phyloP scores from a whole-genome alignment of 2,797 vertebrate genomes.

The Notolabrus celidotus region DNA sequence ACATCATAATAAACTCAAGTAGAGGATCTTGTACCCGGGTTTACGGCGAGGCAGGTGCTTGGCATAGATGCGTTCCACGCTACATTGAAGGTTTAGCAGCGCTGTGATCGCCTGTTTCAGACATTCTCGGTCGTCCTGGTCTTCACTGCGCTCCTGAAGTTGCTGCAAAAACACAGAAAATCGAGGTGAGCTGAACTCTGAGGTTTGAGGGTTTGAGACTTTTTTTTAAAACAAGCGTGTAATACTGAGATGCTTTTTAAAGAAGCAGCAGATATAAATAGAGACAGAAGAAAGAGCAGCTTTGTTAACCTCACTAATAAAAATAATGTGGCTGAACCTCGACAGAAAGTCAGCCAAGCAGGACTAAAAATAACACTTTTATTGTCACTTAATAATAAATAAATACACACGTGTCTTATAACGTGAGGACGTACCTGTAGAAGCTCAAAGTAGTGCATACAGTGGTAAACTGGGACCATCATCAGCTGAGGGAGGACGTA shows the following conservation, averaged over 20 bases:
- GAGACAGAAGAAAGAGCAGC: not conserved
- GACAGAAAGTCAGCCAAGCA: not conserved
- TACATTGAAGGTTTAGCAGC: slow-evolving; percentile 96
- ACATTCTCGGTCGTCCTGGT: slow-evolving; percentile 95
- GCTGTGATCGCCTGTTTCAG: slow-evolving; percentile 98
- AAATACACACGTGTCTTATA: too few species aligned
- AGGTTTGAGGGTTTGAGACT: too few species aligned
- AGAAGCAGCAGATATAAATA: not conserved
- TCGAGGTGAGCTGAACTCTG: too few species aligned
- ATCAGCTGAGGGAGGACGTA: slow-evolving; percentile 97
- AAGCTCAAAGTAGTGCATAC: slow-evolving; percentile 98
- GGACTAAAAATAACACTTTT: too few species aligned
- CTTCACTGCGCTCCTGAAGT: slow-evolving; percentile 95
- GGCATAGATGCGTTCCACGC: slow-evolving; percentile 95
- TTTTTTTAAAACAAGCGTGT: too few species aligned
- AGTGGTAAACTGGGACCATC: slow-evolving; percentile 98
- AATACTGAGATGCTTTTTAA: not conserved
- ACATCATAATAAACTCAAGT: not conserved
- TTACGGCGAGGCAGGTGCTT: slow-evolving; percentile 94
- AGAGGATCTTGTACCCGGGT: slow-evolving; percentile 85
- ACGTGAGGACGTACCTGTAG: slow-evolving; percentile 89
- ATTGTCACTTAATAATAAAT: too few species aligned
- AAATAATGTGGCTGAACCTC: not conserved
- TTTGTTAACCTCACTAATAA: not conserved
- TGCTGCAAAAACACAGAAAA: slow-evolving; percentile 82